Conservation (phyloP, 1,140 invertebrate genomes). For the Drosophila parabipectinata region DNA sequence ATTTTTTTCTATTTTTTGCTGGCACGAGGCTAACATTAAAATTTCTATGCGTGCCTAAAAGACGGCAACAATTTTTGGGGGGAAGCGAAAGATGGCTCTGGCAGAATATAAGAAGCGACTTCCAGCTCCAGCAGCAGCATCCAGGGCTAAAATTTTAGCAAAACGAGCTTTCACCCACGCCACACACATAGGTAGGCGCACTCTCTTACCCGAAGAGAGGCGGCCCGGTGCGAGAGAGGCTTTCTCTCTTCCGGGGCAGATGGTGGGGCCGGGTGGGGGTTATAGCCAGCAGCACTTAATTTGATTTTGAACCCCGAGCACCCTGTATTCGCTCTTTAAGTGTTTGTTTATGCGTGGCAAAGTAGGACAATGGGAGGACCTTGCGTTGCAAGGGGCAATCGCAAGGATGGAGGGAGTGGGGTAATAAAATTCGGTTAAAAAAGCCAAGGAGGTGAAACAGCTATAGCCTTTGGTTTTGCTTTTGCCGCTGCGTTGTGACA, state of each 20-base stretch:
- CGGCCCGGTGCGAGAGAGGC: slow-evolving; percentile 2
- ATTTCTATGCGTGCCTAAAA: slow-evolving; percentile 75
- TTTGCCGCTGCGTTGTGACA: slow-evolving; percentile 57
- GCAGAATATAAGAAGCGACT: slow-evolving; percentile 28
- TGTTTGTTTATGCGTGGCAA: slow-evolving; percentile 78
- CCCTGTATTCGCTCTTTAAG: slow-evolving; percentile 71
- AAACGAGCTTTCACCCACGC: slow-evolving; percentile 62
- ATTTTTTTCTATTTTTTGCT: slow-evolving; percentile 45
- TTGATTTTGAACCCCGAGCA: slow-evolving; percentile 54
- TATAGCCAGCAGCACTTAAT: slow-evolving; percentile 61
- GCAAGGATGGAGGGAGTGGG: slow-evolving; percentile 2
- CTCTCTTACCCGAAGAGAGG: slow-evolving; percentile 25
- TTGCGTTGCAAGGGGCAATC: neutral
- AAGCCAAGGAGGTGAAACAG: slow-evolving; percentile 22
- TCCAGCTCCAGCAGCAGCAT: slow-evolving; percentile 78
- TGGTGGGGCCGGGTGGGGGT: slow-evolving; percentile 1
- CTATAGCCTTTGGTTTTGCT: slow-evolving; percentile 6
- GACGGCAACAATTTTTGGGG: slow-evolving; percentile 55
- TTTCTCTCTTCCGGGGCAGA: slow-evolving; percentile 35
- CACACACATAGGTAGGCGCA: slow-evolving; percentile 10
- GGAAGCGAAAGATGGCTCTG: slow-evolving; percentile 6
- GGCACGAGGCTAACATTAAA: slow-evolving; percentile 73
- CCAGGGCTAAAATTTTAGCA: slow-evolving; percentile 71
- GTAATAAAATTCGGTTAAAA: slow-evolving; percentile 81
- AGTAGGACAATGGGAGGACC: slow-evolving; percentile 28